phyloP scores from a whole-genome alignment of 2,113 vertebrate genomes.

The Plestiodon gilberti region DNA sequence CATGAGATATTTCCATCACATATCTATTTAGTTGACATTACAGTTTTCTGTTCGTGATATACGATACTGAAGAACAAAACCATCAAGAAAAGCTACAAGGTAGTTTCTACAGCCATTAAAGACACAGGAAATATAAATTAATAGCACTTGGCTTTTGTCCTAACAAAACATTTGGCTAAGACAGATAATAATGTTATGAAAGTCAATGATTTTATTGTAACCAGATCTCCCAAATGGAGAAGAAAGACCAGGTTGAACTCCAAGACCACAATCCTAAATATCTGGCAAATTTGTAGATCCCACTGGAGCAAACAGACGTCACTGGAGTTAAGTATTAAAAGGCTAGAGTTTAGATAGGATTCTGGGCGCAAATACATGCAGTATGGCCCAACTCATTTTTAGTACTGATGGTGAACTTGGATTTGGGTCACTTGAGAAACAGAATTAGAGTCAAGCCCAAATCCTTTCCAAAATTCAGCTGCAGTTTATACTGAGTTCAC shows the following conservation, averaged over 20 bases:
- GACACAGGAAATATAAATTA: slow-evolving; percentile 9
- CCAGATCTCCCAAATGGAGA: neutral
- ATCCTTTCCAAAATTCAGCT: neutral
- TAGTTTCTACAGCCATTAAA: neutral
- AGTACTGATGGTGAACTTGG: neutral
- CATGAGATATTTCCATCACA: neutral
- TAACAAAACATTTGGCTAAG: slow-evolving; percentile 34
- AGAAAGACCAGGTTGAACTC: neutral
- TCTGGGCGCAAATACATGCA: neutral
- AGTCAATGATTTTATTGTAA: slow-evolving; percentile 30
- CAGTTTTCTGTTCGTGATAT: slow-evolving; percentile 17
- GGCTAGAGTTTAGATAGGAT: neutral
- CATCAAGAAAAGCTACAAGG: neutral
- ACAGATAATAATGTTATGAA: slow-evolving; percentile 28
- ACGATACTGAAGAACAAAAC: slow-evolving; percentile 9
- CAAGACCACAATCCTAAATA: neutral
- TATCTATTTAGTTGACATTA: slow-evolving; percentile 12
- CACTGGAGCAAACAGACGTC: neutral
- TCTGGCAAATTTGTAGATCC: neutral
- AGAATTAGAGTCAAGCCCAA: neutral
- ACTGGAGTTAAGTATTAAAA: neutral
- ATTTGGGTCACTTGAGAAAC: neutral
- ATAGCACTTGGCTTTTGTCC: slow-evolving; percentile 21
- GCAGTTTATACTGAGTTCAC: neutral
- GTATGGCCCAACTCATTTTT: neutral